phyloP scores from a whole-genome alignment of 1,140 invertebrate genomes.

The Pararge aegeria region DNA sequence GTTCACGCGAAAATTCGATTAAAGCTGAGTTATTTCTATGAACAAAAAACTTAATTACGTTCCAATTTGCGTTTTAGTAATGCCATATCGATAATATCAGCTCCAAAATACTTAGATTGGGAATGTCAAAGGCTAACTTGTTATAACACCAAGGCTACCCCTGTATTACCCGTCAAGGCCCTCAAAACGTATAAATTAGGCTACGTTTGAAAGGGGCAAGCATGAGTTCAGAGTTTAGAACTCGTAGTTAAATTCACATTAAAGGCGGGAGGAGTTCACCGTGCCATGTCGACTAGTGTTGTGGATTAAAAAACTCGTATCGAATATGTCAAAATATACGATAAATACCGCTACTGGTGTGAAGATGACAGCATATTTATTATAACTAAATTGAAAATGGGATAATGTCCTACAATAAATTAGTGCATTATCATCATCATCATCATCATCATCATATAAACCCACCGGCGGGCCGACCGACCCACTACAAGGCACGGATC shows the following conservation, averaged over 20 bases:
- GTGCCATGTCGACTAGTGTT: neutral
- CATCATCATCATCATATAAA: too few species aligned
- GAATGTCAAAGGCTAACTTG: slow-evolving; percentile 28
- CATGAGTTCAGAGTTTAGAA: slow-evolving; percentile 7
- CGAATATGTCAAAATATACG: neutral
- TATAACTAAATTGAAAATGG: too few species aligned
- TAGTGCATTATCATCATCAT: too few species aligned
- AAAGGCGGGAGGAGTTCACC: neutral
- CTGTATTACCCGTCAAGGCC: slow-evolving; percentile 16
- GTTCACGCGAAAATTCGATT: neutral
- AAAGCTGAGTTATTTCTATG: neutral
- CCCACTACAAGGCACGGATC: too few species aligned
- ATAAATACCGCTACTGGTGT: neutral
- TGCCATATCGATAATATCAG: slow-evolving; percentile 18
- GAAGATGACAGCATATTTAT: too few species aligned
- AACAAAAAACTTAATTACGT: neutral
- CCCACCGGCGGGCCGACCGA: too few species aligned
- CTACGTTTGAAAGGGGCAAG: slow-evolving; percentile 17
- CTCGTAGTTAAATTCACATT: slow-evolving; percentile 3
- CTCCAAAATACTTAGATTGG: slow-evolving; percentile 11
- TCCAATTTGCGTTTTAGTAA: slow-evolving; percentile 1
- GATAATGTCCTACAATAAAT: too few species aligned
- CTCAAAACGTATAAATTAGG: slow-evolving; percentile 22
- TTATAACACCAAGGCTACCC: slow-evolving; percentile 21
- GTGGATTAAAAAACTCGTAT: neutral